Conservation (phyloP, 2,888 invertebrate genomes). For the Pristionchus mayeri region DNA sequence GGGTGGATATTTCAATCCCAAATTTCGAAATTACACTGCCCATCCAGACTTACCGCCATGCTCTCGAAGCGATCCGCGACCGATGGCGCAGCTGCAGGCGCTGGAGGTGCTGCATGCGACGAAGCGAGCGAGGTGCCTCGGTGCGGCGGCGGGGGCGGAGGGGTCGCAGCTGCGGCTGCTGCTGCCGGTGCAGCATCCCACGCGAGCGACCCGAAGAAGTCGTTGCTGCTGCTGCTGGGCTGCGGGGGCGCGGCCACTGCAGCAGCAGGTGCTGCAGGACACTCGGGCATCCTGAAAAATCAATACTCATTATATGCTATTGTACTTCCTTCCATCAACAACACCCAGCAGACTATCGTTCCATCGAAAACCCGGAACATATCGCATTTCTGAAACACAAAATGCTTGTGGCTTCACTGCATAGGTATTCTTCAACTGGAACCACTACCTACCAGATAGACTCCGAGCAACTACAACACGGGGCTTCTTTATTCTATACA, state of each 20-base stretch:
- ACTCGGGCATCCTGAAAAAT: neutral
- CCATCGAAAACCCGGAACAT: no score
- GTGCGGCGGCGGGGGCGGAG: constrained; percentile 44
- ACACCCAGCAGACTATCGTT: no score
- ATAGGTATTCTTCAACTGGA: no score
- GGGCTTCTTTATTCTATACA: no score
- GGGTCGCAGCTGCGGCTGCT: constrained; percentile 29
- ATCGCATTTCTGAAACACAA: no score
- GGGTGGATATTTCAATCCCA: no score
- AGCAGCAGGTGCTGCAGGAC: neutral
- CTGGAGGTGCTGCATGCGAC: neutral
- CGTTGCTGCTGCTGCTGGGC: constrained; percentile 2
- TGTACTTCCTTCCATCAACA: no score
- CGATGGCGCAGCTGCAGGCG: neutral
- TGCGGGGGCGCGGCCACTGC: neutral
- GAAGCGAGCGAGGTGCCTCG: neutral
- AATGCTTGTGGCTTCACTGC: no score
- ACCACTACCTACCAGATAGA: no score
- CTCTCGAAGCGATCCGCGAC: constrained; percentile 18
- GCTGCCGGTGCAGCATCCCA: neutral
- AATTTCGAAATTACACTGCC: no score
- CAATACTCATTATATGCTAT: neutral
- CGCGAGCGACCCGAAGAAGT: constrained; percentile 45
- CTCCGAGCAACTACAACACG: no score
- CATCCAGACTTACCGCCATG: neutral